Evolutionary conservation across 1,140 invertebrate genomes (phyloP).

Genomic region (Hesperophylax magnus): DNA sequence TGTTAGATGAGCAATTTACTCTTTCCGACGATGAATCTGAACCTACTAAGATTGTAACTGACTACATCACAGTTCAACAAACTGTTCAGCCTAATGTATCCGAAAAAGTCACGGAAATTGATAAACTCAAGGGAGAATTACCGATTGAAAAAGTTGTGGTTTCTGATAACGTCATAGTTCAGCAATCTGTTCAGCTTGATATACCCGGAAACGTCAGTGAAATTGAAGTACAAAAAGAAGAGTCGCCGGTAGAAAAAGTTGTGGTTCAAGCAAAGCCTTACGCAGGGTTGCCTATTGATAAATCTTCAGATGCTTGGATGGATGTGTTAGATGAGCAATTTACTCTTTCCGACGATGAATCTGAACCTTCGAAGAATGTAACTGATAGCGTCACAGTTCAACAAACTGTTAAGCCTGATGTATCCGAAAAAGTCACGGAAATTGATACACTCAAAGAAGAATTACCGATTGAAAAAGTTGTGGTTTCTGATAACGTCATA

Average conservation of each 20-base stretch:
- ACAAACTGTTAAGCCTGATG: neutral
- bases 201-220: conserved; percentile 61
- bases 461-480: neutral
- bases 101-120: too few species aligned
- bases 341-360: conserved; percentile 64
- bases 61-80: too few species aligned
- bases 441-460: too few species aligned
- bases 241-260: neutral
- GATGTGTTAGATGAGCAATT: conserved; percentile 71
- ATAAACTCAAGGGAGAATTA: too few species aligned
- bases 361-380: neutral
- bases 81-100: too few species aligned
- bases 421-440: neutral
- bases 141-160: too few species aligned
- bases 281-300: conserved; percentile 62
- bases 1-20: too few species aligned
- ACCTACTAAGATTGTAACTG: too few species aligned
- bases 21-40: too few species aligned
- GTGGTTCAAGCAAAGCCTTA: conserved; percentile 35
- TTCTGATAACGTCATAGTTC: too few species aligned
- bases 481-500: neutral
- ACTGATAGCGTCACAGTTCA: neutral
- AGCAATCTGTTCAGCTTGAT: neutral
- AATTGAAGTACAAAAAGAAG: conserved; percentile 36
- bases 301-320: conserved; percentile 62